Evolutionary conservation across 2,888 invertebrate species (phyloP).

Genomic region (Cryptocephalus moraei): DNA sequence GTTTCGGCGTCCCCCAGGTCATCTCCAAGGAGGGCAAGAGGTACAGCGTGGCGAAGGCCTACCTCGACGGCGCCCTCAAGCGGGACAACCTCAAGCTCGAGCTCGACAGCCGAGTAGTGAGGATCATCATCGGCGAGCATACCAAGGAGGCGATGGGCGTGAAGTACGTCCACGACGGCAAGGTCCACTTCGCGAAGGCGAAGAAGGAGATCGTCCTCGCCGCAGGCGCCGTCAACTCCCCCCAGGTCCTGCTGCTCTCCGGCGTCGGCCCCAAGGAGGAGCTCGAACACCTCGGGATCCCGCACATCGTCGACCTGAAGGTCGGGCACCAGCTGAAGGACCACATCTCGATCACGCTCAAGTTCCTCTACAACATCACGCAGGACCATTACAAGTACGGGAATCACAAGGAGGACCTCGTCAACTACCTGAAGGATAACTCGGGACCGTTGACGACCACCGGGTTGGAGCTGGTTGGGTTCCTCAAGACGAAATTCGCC

Average conservation of each 20-base stretch:
- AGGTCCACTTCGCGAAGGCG: constrained; percentile 46
- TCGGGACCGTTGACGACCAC: constrained; percentile 26
- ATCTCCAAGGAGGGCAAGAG: constrained; percentile 57
- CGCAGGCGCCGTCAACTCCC: constrained; percentile 67
- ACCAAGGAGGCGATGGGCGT: constrained; percentile 55
- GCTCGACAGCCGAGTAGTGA: constrained; percentile 49
- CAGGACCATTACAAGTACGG: background rate
- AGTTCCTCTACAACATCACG: constrained; percentile 34
- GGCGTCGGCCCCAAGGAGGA: constrained; percentile 56
- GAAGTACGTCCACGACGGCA: constrained; percentile 44
- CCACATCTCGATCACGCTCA: constrained; percentile 55
- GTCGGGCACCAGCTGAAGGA: constrained; percentile 65
- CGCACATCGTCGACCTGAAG: constrained; percentile 45
- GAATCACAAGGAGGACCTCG: constrained; percentile 16
- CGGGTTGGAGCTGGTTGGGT: constrained; percentile 25
- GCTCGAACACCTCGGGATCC: constrained; percentile 45
- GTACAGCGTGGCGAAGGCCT: constrained; percentile 58
- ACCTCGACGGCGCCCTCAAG: constrained; percentile 45
- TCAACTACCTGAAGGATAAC: constrained; percentile 31
- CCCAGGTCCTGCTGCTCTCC: constrained; percentile 69
- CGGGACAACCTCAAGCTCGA: constrained; percentile 54
- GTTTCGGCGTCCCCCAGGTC: constrained; percentile 51
- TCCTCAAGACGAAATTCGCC: constrained; percentile 28
- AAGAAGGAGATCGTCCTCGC: constrained; percentile 64
- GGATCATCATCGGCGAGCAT: constrained; percentile 46